A percentile compares a stretch with the other conserved stretches of the same genome.
phyloP scores from a whole-genome alignment of 2,888 invertebrate genomes.

The Aphodius granarius region DNA sequence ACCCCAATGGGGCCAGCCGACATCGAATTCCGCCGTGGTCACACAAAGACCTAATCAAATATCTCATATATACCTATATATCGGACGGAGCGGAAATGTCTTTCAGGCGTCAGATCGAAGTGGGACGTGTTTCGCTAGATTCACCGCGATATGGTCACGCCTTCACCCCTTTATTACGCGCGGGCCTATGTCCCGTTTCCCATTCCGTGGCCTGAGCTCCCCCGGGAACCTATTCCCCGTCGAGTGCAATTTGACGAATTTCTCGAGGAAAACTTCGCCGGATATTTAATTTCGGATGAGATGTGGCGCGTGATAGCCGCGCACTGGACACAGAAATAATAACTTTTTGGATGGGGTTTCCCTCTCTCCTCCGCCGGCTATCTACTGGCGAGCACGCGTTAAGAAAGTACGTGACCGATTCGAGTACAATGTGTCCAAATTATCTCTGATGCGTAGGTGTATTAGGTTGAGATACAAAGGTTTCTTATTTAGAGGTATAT shows the following conservation, averaged over 20 bases:
- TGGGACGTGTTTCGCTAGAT: neutral
- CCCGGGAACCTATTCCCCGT: neutral
- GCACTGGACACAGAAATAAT: slow-evolving; percentile 40
- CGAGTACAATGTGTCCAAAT: slow-evolving; percentile 36
- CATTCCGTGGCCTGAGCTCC: neutral
- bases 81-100: neutral
- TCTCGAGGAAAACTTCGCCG: neutral
- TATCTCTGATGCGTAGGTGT: slow-evolving; percentile 12
- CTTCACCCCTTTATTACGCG: neutral
- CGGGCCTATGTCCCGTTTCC: neutral
- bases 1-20: neutral
- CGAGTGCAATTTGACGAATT: neutral
- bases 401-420: slow-evolving; percentile 41
- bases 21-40: neutral
- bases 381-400: slow-evolving; percentile 39
- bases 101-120: neutral
- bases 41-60: neutral
- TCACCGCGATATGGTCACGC: neutral
- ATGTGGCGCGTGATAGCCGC: neutral
- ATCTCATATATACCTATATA: neutral
- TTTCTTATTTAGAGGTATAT: neutral
- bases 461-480: neutral
- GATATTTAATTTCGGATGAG: neutral
- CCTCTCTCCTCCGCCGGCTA: slow-evolving; percentile 38
- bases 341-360: slow-evolving; percentile 40